These are phyloP conservation scores for Cantharis flavilabris DNA, from an alignment of 2,888 invertebrate genomes.

Conservation along the genomic window DNA sequence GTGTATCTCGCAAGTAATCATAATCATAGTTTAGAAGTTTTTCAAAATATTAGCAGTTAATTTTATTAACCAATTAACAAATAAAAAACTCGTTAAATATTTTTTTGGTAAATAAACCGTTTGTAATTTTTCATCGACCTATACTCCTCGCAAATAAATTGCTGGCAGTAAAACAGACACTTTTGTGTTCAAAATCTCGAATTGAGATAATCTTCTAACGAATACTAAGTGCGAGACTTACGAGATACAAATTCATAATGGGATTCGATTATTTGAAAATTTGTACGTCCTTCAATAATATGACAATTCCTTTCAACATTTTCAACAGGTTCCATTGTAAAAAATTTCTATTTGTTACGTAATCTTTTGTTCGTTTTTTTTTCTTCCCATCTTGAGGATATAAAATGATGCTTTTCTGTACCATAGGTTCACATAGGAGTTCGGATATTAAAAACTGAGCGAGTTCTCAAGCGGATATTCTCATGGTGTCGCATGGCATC, in stretches of 20 bases:
- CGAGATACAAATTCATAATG: neutral
- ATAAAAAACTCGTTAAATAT: neutral
- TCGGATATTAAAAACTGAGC: slow-evolving; percentile 13
- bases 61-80: neutral
- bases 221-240: neutral
- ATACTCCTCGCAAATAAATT: neutral
- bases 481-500: slow-evolving; percentile 53
- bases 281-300: neutral
- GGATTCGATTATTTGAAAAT: neutral
- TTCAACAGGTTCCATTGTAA: neutral
- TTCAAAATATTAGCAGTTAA: neutral
- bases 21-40: neutral
- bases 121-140: slow-evolving; percentile 1
- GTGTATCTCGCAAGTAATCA: neutral
- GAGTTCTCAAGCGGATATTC: slow-evolving; percentile 47
- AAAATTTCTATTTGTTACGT: neutral
- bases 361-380: neutral
- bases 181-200: neutral
- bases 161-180: neutral
- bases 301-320: neutral
- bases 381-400: neutral
- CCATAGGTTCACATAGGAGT: neutral
- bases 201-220: neutral
- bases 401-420: neutral
- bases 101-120: neutral